Evolutionary conservation across 2,888 invertebrate genomes (phyloP), one percentile per base, ranked within the genome.

Genomic region (Seira sanloemensis): DNA sequence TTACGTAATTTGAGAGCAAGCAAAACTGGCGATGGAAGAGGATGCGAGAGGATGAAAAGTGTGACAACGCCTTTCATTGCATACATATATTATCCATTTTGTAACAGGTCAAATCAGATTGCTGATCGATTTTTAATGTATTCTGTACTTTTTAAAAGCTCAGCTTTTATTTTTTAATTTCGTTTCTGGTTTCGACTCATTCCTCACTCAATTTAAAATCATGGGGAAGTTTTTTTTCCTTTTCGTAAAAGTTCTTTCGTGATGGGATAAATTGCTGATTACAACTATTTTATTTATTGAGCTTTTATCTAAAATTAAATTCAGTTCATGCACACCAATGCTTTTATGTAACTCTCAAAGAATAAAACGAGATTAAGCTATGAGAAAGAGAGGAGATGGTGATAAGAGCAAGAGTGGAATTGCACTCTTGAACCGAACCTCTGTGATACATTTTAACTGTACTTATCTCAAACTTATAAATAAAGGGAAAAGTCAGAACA

Each of bases 281-380:
- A 71, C 71, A 46, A 46, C 71, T 37, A 24, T 68, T 68, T 58
- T 58, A 69, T 78, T 78, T 78, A 78, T 65, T 78, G 27, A 19
- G 23, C 62, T 71, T 83, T 83, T 83, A 77, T 83, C 77, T 83
- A 77, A 83, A 83, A 83, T 83, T 77, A 83, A 83, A 83, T 83
- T 83, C 77, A 83, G 73, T 76, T 54, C 68, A 69, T 74, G 76
- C 71, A 82, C 79, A 54, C 37, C 67, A 67, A 26, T 68, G 68
- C 68, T 68, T 68, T 68, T 68, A 68, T 25, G 68, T 68, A 68
- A 68, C 26, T 26, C 68, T 24, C 9, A 12, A 68, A 58, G 26
- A 26, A 25, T 7, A n/a, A 66, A 66, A 66, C 18, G 1, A 66
- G 66, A 66, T 66, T 66, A 37, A 66, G 66, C 7, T 66, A 21